Evolutionary conservation across 2,888 invertebrate genomes (phyloP).

Genomic region (Serripes groenlandicus): DNA sequence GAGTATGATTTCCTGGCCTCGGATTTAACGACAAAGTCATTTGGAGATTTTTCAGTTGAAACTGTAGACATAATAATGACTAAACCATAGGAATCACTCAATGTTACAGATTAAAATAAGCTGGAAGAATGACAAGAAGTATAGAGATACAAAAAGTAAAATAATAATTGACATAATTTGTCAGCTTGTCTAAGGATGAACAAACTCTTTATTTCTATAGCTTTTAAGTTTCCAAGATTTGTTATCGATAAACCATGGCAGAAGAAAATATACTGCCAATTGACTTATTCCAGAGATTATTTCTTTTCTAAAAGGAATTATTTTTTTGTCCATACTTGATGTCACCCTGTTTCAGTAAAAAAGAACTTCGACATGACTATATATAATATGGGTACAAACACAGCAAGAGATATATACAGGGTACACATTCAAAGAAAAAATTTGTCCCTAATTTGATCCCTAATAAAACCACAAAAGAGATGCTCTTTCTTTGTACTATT

Average conservation of each 20-base stretch:
- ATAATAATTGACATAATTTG: no score
- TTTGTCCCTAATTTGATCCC: no score
- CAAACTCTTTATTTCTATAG: no score
- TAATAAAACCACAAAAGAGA: no score
- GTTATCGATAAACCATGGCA: no score
- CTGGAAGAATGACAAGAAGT: neutral
- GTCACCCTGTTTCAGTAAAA: neutral
- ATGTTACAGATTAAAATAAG: neutral
- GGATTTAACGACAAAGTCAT: conserved; percentile 22
- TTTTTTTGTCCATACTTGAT: neutral
- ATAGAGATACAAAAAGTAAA: no score
- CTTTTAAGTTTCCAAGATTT: no score
- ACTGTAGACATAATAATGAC: conserved; percentile 53
- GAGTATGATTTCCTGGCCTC: conserved; percentile 51
- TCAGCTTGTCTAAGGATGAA: no score
- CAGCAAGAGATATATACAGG: neutral
- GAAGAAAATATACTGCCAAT: no score
- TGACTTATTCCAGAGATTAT: no score
- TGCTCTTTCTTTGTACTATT: no score
- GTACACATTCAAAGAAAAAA: no score
- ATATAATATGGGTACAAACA: neutral
- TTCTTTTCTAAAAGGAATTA: neutral
- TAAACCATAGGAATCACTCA: neutral
- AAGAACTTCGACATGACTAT: neutral
- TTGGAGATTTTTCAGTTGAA: conserved; percentile 32